Evolutionary conservation across 2,888 invertebrate species (phyloP), one percentile per base, ranked within the genome.

Genomic region (Agrilus mali): DNA sequence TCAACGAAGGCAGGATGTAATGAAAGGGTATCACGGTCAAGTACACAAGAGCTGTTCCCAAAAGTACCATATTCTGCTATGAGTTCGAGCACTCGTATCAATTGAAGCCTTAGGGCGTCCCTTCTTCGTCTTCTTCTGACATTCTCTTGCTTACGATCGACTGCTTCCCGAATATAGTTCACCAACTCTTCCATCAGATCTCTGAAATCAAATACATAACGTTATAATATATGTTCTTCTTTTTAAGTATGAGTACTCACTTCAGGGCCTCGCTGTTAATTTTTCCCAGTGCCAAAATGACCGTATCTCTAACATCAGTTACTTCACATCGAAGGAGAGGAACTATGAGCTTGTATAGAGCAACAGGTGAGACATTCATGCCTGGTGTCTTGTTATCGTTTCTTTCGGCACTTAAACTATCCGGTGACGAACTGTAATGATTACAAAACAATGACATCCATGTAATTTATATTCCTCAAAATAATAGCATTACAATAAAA

Each of bases 91-190:
- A 97, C 84, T 57, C 87, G 81, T 47, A 94, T 88, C 50, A 99
- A 73, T 58, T 96, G 90, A 35, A 97, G 72, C 36, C 98, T 74
- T 40, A 98, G 69, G 10, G 93, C 87, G 65, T 99, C 98, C 42
- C 95, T 78, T 33, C 96, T 76, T 43, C 93, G 73, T 34, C 95
- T 73, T 34, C 97, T 72, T 43, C 96, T 75, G 75, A 96, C 86
- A 63, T 96, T 98, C 64, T 97, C 97, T 67, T 96, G 95, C 62
- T 96, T 97, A 38, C 92, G 78, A 64, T 98, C 97, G 15, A 94
- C 87, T 0, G 96, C 94, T 65, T 99, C 98, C 14, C 95, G 81
- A 45, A 99, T 80, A 51, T 90, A 83, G 1, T 86, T 79, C 7
- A 88, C 79, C 43, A 98, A 66, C 68, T 98, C 98, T 58, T 98